A percentile compares a stretch with the other conserved stretches of the same genome.
Conservation (phyloP, 2,797 vertebrate genomes). For the Rhabdomys pumilio region DNA sequence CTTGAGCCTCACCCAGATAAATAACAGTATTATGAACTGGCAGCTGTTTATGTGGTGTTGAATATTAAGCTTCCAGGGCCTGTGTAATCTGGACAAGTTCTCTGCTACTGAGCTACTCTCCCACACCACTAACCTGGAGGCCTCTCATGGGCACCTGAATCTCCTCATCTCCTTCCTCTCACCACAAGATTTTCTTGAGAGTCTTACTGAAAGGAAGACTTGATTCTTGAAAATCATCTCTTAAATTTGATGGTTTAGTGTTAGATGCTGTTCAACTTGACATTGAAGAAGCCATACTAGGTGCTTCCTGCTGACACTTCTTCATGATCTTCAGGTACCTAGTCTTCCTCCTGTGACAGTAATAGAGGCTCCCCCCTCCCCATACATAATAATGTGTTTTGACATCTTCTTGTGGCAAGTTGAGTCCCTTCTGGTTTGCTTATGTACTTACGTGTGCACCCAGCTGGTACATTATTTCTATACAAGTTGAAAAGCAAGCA, state of each 20-base stretch:
- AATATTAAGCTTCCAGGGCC: not conserved
- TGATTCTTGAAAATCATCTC: not conserved
- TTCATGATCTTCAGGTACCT: not conserved
- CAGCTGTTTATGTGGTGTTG: not conserved
- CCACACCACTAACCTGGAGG: not conserved
- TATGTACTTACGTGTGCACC: no score
- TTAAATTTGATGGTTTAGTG: not conserved
- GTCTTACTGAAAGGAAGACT: not conserved
- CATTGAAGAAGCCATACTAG: not conserved
- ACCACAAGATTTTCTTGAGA: not conserved
- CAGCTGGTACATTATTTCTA: not conserved
- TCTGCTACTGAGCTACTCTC: not conserved
- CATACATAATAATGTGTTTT: not conserved
- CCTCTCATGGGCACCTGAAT: not conserved
- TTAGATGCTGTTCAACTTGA: not conserved
- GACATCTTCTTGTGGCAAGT: not conserved
- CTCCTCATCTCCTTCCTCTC: not conserved
- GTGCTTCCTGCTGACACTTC: not conserved
- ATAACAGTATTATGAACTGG: not conserved
- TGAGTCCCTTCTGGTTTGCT: not conserved
- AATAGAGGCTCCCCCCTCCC: no score
- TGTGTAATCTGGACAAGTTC: fast-evolving
- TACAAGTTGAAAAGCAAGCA: not conserved
- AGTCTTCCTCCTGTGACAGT: not conserved
- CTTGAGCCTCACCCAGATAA: not conserved